phyloP scores from a whole-genome alignment of 2,113 vertebrate species.

The Athene cunicularia region DNA sequence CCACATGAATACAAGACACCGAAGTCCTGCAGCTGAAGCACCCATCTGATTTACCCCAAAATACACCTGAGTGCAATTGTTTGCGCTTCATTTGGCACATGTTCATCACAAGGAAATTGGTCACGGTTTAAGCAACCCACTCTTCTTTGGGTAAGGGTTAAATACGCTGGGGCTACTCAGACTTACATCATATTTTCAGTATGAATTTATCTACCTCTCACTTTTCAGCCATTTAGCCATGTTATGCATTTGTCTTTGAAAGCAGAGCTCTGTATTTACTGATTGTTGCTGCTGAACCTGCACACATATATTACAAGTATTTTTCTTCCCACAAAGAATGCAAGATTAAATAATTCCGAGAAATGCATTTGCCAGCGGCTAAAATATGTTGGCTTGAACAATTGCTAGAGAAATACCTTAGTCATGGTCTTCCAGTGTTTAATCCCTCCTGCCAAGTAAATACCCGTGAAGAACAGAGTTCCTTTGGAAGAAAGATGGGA shows the following conservation, averaged over 20 bases:
- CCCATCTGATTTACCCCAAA: too few species aligned
- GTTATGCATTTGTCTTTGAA: background rate
- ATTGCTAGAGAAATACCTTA: background rate
- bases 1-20: too few species aligned
- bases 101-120: background rate
- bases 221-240: background rate
- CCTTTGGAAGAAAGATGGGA: background rate
- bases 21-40: background rate
- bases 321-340: background rate
- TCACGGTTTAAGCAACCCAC: background rate
- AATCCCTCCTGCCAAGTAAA: background rate
- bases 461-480: background rate
- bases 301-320: background rate
- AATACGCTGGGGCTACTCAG: background rate
- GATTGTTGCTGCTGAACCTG: background rate
- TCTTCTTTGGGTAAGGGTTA: background rate
- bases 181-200: background rate
- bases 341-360: background rate
- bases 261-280: background rate
- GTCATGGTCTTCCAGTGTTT: background rate
- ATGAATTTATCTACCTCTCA: background rate
- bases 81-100: fast-evolving
- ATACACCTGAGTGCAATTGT: background rate
- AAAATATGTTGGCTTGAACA: background rate
- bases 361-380: background rate